These are phyloP conservation scores for Spodoptera frugiperda DNA, from an alignment of 1,140 invertebrate genomes.

Conservation along the genomic window DNA sequence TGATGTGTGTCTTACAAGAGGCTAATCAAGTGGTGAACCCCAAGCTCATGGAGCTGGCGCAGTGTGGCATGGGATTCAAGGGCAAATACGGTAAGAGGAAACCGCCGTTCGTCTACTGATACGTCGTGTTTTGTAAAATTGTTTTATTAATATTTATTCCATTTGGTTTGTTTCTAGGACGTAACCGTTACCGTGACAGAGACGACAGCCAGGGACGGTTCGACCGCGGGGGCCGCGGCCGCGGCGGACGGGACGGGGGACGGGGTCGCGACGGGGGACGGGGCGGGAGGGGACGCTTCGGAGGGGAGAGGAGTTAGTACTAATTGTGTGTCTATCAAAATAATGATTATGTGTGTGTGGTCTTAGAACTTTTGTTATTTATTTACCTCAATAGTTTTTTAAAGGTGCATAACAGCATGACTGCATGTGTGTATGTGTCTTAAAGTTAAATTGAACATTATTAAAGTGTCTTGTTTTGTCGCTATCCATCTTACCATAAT, in stretches of 20 bases:
- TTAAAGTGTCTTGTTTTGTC: no score
- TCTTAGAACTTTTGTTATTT: background rate
- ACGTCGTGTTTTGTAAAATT: background rate
- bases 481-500: no score
- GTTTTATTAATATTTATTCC: background rate
- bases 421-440: background rate
- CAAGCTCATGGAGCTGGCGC: constrained; percentile 86
- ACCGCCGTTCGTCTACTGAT: no score
- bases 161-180: constrained; percentile 55
- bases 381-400: background rate
- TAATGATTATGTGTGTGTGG: background rate
- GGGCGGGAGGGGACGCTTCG: constrained; percentile 39
- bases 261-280: constrained; percentile 50
- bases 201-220: constrained; percentile 56
- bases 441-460: no score
- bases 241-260: constrained; percentile 52
- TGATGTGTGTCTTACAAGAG: constrained; percentile 96
- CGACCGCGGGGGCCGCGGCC: constrained; percentile 53
- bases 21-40: constrained; percentile 92
- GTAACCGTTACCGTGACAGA: constrained; percentile 68
- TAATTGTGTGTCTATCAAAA: constrained; percentile 4
- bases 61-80: constrained; percentile 84
- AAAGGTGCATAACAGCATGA: background rate
- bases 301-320: constrained; percentile 38
- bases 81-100: constrained; percentile 73